Evolutionary conservation across 2,113 vertebrate species (phyloP).

Genomic region (Prolemur simus): DNA sequence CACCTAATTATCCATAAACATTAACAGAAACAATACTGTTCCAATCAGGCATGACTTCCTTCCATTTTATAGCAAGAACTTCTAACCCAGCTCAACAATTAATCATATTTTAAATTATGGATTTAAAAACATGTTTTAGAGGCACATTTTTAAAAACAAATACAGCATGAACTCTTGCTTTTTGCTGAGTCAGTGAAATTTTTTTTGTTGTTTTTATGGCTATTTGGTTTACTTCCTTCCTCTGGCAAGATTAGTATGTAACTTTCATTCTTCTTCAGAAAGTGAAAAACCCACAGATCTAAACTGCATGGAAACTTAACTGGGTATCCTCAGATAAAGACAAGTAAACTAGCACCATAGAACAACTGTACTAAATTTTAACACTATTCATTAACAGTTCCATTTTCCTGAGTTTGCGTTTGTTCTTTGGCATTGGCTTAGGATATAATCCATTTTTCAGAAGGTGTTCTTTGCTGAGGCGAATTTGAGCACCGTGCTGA

Average conservation of each 20-base stretch:
- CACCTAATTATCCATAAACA: neutral
- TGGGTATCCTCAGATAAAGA: neutral
- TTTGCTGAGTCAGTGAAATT: neutral
- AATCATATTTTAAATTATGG: conserved; percentile 2
- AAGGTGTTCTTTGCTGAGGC: conserved; percentile 97
- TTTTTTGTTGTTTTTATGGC: neutral
- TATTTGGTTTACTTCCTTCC: conserved; percentile 23
- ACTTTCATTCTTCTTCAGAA: neutral
- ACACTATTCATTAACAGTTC: conserved; percentile 93
- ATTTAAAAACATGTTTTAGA: conserved; percentile 30
- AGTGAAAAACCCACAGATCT: neutral
- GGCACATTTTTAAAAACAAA: conserved; percentile 54
- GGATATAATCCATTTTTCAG: conserved; percentile 94
- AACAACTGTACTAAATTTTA: conserved; percentile 86
- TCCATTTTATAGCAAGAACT: conserved; percentile 9
- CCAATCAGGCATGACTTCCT: conserved; percentile 14
- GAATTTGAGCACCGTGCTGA: conserved; percentile 95
- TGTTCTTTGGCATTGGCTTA: conserved; percentile 98
- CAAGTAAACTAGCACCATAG: conserved; percentile 22
- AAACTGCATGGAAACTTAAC: neutral
- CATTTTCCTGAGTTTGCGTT: conserved; percentile 97
- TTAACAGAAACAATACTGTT: neutral
- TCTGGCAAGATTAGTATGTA: neutral
- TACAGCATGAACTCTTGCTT: conserved; percentile 3
- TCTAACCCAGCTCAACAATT: neutral